A percentile compares a stretch with the other conserved stretches of the same genome.
These are phyloP conservation scores for Neogobius melanostomus DNA, from an alignment of 2,113 vertebrate species.

Conservation along the genomic window DNA sequence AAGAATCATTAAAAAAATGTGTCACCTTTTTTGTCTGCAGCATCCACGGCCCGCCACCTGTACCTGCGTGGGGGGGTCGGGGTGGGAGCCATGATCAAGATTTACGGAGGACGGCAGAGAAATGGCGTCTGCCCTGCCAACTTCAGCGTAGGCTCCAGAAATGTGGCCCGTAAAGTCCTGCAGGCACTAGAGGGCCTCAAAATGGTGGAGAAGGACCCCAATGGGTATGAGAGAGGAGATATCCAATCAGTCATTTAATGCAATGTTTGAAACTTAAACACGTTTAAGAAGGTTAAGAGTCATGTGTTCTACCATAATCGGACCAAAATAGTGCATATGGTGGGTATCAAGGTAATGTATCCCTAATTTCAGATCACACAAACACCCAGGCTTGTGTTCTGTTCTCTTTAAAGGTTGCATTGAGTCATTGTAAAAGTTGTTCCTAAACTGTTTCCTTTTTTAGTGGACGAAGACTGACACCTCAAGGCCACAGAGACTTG, in stretches of 20 bases:
- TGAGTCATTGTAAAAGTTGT: neutral
- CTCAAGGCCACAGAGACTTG: constrained; percentile 84
- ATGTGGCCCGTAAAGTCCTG: constrained; percentile 84
- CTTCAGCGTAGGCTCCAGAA: constrained; percentile 87
- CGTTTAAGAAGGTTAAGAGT: no score
- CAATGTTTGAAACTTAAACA: neutral
- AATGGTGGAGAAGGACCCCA: constrained; percentile 92
- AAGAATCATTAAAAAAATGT: neutral
- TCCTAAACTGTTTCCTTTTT: constrained; percentile 3
- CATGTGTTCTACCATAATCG: no score
- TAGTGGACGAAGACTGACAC: constrained; percentile 80
- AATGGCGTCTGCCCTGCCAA: constrained; percentile 88
- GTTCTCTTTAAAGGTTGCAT: no score
- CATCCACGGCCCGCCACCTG: constrained; percentile 86
- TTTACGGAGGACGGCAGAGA: constrained; percentile 87
- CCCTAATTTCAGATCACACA: no score
- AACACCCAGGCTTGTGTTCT: no score
- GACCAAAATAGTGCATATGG: no score
- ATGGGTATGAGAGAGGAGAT: constrained; percentile 77
- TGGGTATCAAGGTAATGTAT: no score
- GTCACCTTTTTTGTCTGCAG: constrained; percentile 54
- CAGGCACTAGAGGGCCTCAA: constrained; percentile 88
- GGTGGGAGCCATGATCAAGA: constrained; percentile 90
- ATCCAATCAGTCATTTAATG: neutral
- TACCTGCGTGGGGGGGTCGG: constrained; percentile 86